phyloP scores from a whole-genome alignment of 1,140 invertebrate species.

The Acyrthosiphon pisum region DNA sequence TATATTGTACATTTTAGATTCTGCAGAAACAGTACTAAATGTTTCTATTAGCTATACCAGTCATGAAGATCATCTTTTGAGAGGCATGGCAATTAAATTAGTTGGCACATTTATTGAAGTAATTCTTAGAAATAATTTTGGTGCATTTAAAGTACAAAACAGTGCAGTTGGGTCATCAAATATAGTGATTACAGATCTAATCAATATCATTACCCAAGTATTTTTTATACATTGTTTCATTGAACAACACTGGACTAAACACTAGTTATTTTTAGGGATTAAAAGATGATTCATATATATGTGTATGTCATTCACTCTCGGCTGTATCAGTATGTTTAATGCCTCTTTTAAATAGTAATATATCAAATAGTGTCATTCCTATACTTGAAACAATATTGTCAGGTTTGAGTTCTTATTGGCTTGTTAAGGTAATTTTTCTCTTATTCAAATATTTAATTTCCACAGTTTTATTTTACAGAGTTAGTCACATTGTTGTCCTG shows the following conservation, averaged over 20 bases:
- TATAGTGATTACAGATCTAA: constrained; percentile 40
- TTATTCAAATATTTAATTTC: constrained; percentile 59
- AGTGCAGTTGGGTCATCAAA: not conserved
- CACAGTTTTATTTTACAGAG: not conserved
- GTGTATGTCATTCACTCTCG: constrained; percentile 51
- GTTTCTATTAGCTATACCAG: constrained; percentile 17
- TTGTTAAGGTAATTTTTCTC: constrained; percentile 59
- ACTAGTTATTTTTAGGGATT: constrained; percentile 57
- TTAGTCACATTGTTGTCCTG: not conserved
- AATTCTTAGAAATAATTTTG: constrained; percentile 66
- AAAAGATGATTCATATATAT: constrained; percentile 53
- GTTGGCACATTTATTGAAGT: constrained; percentile 66
- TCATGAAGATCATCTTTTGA: constrained; percentile 54
- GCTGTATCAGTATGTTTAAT: constrained; percentile 52
- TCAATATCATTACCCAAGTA: constrained; percentile 57
- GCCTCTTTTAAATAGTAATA: constrained; percentile 51
- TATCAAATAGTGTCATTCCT: constrained; percentile 60
- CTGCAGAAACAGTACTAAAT: not conserved
- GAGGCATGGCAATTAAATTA: constrained; percentile 50
- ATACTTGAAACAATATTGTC: constrained; percentile 45
- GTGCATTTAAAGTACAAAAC: constrained; percentile 43
- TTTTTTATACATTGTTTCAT: not conserved
- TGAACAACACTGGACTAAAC: not conserved
- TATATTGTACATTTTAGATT: constrained; percentile 15
- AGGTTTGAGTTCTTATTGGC: constrained; percentile 48